Evolutionary conservation across 2,888 invertebrate genomes (phyloP).

Genomic region (Leptogaster cylindrica): DNA sequence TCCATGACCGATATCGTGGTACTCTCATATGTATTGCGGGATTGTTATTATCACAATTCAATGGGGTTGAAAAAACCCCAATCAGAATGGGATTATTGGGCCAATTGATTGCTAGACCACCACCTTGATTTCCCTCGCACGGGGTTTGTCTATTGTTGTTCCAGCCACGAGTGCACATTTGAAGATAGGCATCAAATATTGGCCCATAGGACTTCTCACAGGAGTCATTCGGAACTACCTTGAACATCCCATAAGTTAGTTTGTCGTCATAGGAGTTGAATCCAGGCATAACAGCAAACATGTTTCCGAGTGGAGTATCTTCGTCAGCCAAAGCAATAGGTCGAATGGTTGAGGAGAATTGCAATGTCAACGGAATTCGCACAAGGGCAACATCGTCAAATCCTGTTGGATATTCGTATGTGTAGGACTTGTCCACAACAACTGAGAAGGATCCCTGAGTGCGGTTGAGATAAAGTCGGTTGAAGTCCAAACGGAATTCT

Average conservation of each 20-base stretch:
- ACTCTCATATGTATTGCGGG: slow-evolving; percentile 45
- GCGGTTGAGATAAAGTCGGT: slow-evolving; percentile 42
- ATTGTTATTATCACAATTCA: slow-evolving; percentile 40
- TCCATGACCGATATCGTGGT: slow-evolving; percentile 43
- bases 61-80: slow-evolving; percentile 47
- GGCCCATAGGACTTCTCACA: slow-evolving; percentile 20
- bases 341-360: slow-evolving; percentile 39
- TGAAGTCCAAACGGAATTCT: slow-evolving; percentile 43
- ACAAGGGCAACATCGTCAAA: slow-evolving; percentile 46
- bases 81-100: slow-evolving; percentile 46
- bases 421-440: slow-evolving; percentile 35
- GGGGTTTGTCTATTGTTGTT: slow-evolving; percentile 44
- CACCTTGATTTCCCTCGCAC: slow-evolving; percentile 47
- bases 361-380: slow-evolving; percentile 43
- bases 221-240: slow-evolving; percentile 39
- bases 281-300: slow-evolving; percentile 48
- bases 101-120: slow-evolving; percentile 48
- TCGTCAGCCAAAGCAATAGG: slow-evolving; percentile 33
- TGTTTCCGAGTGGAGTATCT: slow-evolving; percentile 25
- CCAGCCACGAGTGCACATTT: slow-evolving; percentile 47
- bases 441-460: slow-evolving; percentile 45
- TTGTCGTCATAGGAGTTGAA: slow-evolving; percentile 35
- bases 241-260: slow-evolving; percentile 48
- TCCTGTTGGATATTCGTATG: slow-evolving; percentile 33
- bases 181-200: slow-evolving; percentile 35